These are phyloP conservation scores for Zoanthus sansibaricus DNA, from an alignment of 92 coral and sea anemone genomes.

Conservation along the genomic window DNA sequence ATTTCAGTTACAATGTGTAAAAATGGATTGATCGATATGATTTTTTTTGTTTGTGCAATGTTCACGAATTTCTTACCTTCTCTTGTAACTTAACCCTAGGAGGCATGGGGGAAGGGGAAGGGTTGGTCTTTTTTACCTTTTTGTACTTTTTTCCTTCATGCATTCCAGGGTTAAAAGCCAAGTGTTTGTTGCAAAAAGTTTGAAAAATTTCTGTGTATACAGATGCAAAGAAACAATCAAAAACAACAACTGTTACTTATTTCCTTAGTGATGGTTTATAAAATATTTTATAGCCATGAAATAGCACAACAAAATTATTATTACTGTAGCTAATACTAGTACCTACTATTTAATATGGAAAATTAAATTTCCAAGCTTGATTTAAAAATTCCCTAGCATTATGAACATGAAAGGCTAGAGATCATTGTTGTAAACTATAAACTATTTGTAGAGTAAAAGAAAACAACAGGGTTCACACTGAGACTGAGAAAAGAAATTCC, in stretches of 20 bases:
- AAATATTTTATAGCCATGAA: background rate
- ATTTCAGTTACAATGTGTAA: slow-evolving; percentile 10
- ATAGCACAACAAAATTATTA: background rate
- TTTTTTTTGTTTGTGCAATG: background rate
- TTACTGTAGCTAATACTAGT: background rate
- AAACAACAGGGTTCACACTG: too few species aligned
- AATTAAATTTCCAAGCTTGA: background rate
- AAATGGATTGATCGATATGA: slow-evolving; percentile 30
- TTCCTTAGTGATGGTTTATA: background rate
- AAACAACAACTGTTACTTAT: background rate
- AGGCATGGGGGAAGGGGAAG: too few species aligned
- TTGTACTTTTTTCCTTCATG: too few species aligned
- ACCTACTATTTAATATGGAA: background rate
- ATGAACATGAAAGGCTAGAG: background rate
- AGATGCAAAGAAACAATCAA: background rate
- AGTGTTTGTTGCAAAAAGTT: background rate
- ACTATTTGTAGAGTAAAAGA: too few species aligned
- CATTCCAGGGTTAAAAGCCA: background rate
- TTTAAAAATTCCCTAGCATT: background rate
- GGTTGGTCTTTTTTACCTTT: too few species aligned
- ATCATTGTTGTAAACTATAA: background rate
- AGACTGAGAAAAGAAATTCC: too few species aligned
- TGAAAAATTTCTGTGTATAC: background rate
- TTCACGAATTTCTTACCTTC: background rate
- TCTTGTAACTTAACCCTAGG: background rate